These are phyloP conservation scores for Burhinus bistriatus DNA, from an alignment of 2,113 vertebrate species.

Conservation along the genomic window DNA sequence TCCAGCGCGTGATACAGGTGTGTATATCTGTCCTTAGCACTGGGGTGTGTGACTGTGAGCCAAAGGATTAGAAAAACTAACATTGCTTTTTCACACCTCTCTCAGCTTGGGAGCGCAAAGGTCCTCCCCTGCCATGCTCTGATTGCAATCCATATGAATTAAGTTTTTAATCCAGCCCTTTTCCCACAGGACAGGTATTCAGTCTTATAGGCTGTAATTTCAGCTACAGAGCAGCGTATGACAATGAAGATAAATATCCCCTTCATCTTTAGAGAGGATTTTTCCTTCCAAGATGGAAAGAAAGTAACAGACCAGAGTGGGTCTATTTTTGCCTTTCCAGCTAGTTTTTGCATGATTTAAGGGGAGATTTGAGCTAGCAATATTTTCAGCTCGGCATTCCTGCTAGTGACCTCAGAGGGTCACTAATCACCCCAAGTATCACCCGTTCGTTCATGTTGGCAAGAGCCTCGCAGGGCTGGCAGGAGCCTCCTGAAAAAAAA, in stretches of 20 bases:
- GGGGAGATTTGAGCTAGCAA: neutral
- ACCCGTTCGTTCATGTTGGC: neutral
- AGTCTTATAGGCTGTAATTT: neutral
- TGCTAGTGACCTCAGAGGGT: neutral
- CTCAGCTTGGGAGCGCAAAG: neutral
- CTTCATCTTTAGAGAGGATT: neutral
- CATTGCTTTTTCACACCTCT: neutral
- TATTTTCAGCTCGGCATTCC: neutral
- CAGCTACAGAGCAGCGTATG: neutral
- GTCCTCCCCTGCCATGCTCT: neutral
- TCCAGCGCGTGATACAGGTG: neutral
- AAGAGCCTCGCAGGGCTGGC: neutral
- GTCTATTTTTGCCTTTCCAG: neutral
- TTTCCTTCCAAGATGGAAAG: neutral
- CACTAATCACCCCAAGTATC: neutral
- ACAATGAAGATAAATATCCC: neutral
- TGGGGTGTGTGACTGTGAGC: neutral
- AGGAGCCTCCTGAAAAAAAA: neutral
- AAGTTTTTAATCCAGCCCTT: neutral
- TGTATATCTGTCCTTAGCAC: neutral
- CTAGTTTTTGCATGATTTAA: neutral
- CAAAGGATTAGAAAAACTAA: neutral
- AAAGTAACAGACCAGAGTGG: neutral
- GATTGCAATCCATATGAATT: neutral
- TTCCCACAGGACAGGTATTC: neutral